Evolutionary conservation across 2,113 vertebrate species (phyloP).

Genomic region (Anseranas semipalmata): DNA sequence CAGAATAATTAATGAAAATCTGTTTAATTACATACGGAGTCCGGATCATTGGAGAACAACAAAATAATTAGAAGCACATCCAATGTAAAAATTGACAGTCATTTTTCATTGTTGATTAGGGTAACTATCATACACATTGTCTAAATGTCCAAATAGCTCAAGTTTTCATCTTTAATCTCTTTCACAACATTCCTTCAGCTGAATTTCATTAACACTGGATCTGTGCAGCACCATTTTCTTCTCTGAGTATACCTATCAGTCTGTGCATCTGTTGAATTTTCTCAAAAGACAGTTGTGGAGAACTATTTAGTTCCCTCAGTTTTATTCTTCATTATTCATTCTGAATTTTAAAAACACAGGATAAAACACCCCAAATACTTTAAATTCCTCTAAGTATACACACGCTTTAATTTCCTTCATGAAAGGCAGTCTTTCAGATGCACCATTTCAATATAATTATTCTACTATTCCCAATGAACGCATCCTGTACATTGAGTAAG

Average conservation of each 20-base stretch:
- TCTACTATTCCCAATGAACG: background rate
- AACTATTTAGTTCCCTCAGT: background rate
- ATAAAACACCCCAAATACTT: background rate
- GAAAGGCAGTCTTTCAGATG: background rate
- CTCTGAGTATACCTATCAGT: background rate
- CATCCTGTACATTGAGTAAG: background rate
- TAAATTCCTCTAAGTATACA: background rate
- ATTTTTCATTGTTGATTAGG: constrained; percentile 20
- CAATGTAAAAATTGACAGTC: background rate
- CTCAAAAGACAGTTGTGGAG: too few relatives aligned
- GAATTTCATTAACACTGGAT: background rate
- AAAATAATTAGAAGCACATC: background rate
- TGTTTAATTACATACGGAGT: constrained; percentile 17
- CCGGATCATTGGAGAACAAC: background rate
- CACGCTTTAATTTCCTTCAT: background rate
- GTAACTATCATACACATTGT: background rate
- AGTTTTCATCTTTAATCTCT: background rate
- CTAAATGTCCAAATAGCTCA: background rate
- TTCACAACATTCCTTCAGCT: background rate
- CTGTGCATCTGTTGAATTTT: too few relatives aligned
- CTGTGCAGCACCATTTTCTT: background rate
- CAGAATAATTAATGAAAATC: constrained; percentile 41
- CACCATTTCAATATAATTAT: background rate
- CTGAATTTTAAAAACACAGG: background rate
- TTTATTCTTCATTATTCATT: background rate